Conservation (phyloP, 2,888 invertebrate species). For the Dyspetes luteomarginatus region DNA sequence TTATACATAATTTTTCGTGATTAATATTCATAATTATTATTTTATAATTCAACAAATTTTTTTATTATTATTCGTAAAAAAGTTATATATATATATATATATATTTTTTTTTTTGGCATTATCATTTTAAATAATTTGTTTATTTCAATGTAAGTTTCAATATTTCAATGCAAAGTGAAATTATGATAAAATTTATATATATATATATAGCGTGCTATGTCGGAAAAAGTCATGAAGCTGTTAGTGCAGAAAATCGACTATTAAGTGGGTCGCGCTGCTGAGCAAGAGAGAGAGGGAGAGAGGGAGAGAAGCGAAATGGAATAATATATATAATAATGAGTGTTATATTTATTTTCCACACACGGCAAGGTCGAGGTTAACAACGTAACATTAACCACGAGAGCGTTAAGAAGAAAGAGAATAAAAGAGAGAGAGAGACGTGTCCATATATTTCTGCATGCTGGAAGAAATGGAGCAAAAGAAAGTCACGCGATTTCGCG, state of each 20-base stretch:
- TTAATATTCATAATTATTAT: no score
- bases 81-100: no score
- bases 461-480: not conserved
- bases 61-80: no score
- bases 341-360: conserved; percentile 32
- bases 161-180: no score
- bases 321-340: conserved; percentile 38
- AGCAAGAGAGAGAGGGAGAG: not conserved
- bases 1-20: no score
- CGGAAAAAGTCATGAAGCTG: not conserved
- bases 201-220: not conserved
- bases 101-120: no score
- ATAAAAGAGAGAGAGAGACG: not conserved
- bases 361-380: conserved; percentile 66
- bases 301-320: conserved; percentile 9
- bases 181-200: not conserved
- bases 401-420: conserved; percentile 54
- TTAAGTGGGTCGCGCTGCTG: conserved; percentile 25
- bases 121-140: no score
- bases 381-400: conserved; percentile 62
- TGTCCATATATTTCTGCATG: not conserved
- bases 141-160: no score
- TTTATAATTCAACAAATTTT: no score
- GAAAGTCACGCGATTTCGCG: conserved; percentile 64
- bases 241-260: conserved; percentile 47